Evolutionary conservation across 2,888 invertebrate species (phyloP).

Genomic region (Rhorus exstirpatorius): DNA sequence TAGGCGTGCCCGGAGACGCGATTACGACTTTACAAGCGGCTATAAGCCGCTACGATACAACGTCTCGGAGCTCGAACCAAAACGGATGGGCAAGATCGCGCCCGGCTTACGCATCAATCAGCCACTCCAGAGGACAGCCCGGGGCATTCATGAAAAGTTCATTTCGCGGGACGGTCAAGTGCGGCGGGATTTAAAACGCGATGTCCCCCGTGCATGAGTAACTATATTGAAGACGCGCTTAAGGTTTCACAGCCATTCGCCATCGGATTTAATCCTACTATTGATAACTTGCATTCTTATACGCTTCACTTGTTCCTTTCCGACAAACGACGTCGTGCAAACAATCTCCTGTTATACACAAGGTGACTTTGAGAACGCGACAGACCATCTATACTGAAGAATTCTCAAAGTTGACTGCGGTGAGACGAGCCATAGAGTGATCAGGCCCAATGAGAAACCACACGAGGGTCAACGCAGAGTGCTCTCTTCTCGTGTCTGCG

Average conservation of each 20-base stretch:
- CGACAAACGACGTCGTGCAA: background rate
- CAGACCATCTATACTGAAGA: background rate
- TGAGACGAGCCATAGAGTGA: background rate
- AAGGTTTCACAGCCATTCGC: too few species aligned
- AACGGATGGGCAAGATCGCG: background rate
- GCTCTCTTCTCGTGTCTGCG: constrained; percentile 4
- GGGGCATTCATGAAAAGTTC: constrained; percentile 77
- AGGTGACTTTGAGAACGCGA: background rate
- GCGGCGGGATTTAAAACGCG: constrained; percentile 12
- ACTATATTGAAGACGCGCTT: background rate
- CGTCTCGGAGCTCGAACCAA: constrained; percentile 49
- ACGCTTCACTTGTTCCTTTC: background rate
- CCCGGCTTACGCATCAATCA: constrained; percentile 53
- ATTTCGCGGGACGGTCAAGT: constrained; percentile 50
- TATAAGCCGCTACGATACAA: constrained; percentile 65
- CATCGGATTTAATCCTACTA: background rate
- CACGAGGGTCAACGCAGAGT: background rate
- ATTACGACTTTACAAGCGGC: constrained; percentile 76
- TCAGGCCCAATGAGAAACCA: background rate
- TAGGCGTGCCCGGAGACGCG: constrained; percentile 77
- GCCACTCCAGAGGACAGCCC: constrained; percentile 72
- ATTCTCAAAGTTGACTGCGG: background rate
- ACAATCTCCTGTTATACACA: background rate
- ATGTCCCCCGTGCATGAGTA: background rate
- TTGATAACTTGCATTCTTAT: background rate